Conservation (phyloP, 1,140 invertebrate species). For the Macrostomum lignano region DNA sequence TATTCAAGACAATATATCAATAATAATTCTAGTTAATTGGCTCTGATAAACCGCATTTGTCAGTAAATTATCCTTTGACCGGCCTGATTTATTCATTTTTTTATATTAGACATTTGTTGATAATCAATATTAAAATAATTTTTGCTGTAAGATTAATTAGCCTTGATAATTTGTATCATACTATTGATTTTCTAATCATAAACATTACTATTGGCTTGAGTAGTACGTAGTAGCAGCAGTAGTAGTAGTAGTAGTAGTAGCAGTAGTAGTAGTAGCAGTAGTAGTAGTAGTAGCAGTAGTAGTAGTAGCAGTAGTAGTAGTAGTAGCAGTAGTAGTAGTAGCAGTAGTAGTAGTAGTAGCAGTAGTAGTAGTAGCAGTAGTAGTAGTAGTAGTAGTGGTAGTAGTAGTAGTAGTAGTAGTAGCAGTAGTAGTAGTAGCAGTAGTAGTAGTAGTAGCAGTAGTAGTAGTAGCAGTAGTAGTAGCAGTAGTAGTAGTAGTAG, state of each 20-base stretch:
- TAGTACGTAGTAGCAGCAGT: background rate
- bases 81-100: no score
- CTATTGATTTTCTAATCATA: no score
- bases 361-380: conserved; percentile 2
- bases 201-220: no score
- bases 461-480: conserved; percentile 1
- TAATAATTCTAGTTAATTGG: no score
- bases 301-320: background rate
- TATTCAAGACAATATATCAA: no score
- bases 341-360: conserved; percentile 2
- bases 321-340: conserved; percentile 2
- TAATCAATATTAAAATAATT: no score
- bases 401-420: conserved; percentile 1
- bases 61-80: no score
- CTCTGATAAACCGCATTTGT: no score
- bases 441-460: conserved; percentile 1
- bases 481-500: conserved; percentile 2
- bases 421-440: conserved; percentile 1
- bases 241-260: conserved; percentile 1
- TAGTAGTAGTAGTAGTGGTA: conserved; percentile 1
- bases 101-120: no score
- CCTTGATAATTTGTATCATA: no score
- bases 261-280: conserved; percentile 2
- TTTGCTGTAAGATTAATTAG: no score
- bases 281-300: conserved; percentile 2